These are phyloP conservation scores for Crocodylus rhombifer DNA, from an alignment of 2,797 vertebrate genomes.

Conservation along the genomic window DNA sequence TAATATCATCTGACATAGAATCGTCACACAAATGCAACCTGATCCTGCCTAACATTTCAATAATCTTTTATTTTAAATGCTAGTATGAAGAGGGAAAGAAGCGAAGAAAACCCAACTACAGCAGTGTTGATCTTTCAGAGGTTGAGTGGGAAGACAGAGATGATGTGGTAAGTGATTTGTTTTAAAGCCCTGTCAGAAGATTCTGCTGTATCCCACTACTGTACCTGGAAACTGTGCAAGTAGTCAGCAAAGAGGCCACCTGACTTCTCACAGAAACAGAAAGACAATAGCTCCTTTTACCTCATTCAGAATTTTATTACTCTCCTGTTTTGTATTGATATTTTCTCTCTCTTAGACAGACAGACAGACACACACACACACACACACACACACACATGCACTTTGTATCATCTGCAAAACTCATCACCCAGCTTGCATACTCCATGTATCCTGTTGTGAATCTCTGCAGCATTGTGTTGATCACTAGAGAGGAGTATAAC, in stretches of 20 bases:
- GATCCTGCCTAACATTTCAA: background rate
- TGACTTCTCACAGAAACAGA: background rate
- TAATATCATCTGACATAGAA: background rate
- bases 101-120: conserved; percentile 96
- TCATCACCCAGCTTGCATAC: background rate
- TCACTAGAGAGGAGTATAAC: background rate
- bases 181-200: background rate
- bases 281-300: background rate
- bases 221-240: background rate
- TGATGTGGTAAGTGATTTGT: conserved; percentile 87
- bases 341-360: background rate
- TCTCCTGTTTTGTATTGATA: background rate
- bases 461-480: conserved; percentile 6
- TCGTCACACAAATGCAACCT: background rate
- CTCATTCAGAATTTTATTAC: background rate
- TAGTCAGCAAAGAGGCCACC: conserved; percentile 1
- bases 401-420: conserved; percentile 3
- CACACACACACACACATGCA: background rate
- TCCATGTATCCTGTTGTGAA: background rate
- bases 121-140: conserved; percentile 97
- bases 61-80: conserved; percentile 19
- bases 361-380: background rate
- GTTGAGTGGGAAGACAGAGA: conserved; percentile 99
- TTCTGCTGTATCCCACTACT: background rate
- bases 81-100: conserved; percentile 96